Percentiles rank a stretch among this genome's conserved stretches.
Conservation (phyloP, 2,113 vertebrate species). For the Lycocorax pyrrhopterus region DNA sequence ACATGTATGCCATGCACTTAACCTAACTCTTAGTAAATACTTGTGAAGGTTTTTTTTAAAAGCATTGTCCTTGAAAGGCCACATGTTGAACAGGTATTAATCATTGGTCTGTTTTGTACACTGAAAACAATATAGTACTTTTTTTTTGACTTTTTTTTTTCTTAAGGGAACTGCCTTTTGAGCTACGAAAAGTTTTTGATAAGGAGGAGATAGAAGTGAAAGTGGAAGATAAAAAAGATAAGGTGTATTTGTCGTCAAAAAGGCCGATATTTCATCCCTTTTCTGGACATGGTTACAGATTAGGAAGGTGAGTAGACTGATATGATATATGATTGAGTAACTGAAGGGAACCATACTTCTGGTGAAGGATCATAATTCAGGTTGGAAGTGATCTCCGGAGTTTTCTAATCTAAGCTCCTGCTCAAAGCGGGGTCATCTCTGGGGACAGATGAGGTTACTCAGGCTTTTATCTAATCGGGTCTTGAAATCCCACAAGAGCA, state of each 20-base stretch:
- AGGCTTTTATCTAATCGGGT: background rate
- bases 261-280: constrained; percentile 89
- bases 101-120: background rate
- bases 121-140: background rate
- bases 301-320: constrained; percentile 83
- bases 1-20: background rate
- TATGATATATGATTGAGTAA: background rate
- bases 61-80: background rate
- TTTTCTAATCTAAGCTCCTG: background rate
- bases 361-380: background rate
- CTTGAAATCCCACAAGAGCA: background rate
- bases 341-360: background rate
- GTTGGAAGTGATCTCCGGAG: background rate
- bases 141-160: background rate
- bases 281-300: constrained; percentile 87
- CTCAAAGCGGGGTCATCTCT: background rate
- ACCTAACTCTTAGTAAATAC: background rate
- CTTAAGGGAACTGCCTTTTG: constrained; percentile 85
- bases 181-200: constrained; percentile 81
- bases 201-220: constrained; percentile 91
- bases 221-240: constrained; percentile 89
- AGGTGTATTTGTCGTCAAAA: constrained; percentile 76
- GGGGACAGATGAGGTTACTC: background rate
- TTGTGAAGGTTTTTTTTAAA: background rate
- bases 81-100: background rate